Percentiles rank a stretch among this genome's conserved stretches.
Conservation (phyloP, 2,797 vertebrate species). For the Thunnus albacares region DNA sequence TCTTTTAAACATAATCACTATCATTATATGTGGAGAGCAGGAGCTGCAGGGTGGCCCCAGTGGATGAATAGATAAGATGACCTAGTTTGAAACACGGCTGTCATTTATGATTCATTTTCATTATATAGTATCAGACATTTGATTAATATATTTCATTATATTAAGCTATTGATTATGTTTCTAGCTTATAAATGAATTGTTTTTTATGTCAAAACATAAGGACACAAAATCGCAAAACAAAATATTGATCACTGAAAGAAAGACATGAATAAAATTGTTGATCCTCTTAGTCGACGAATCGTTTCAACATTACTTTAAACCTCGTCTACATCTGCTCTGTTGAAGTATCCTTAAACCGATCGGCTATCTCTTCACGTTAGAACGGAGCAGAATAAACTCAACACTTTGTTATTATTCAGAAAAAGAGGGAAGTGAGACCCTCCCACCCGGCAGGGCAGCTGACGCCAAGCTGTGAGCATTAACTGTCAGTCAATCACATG, state of each 20-base stretch:
- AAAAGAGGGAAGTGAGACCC: conserved; percentile 6
- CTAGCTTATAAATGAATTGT: not conserved
- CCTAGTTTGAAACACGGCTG: not conserved
- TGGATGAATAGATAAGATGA: conserved; percentile 10
- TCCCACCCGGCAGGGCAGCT: conserved; percentile 26
- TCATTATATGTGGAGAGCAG: conserved; percentile 3
- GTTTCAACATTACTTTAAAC: not conserved
- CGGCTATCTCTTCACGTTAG: not conserved
- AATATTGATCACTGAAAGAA: not conserved
- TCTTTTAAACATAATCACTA: conserved; percentile 19
- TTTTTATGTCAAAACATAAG: not conserved
- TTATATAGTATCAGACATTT: not conserved
- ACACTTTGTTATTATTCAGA: conserved; percentile 22
- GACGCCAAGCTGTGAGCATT: conserved; percentile 36
- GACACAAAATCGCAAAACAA: not conserved
- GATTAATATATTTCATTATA: not conserved
- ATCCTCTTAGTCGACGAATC: not conserved
- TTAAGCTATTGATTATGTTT: not conserved
- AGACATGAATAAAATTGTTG: not conserved
- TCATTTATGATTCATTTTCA: not conserved
- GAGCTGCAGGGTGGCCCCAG: not conserved
- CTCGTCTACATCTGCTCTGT: not conserved
- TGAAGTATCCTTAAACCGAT: not conserved
- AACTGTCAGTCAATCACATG: conserved; percentile 63
- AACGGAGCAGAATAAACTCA: not conserved